Evolutionary conservation across 2,888 invertebrate genomes (phyloP).

Genomic region (Geotrupes spiniger): DNA sequence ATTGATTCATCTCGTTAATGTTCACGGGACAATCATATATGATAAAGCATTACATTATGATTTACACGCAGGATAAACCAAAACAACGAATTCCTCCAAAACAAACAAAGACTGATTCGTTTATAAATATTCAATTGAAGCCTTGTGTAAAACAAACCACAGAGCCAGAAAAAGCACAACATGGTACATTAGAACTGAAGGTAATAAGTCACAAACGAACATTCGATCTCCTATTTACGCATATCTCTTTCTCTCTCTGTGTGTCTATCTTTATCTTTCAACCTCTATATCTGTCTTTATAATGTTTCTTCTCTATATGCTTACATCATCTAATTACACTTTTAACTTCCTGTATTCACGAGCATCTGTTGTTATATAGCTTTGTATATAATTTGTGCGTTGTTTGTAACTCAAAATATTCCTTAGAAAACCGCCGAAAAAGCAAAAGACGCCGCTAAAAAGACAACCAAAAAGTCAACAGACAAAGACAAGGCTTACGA

Average conservation of each 20-base stretch:
- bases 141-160: conserved; percentile 52
- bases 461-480: conserved; percentile 53
- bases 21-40: no score
- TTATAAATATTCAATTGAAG: conserved; percentile 61
- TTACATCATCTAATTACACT: not conserved
- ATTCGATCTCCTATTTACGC: conserved; percentile 9
- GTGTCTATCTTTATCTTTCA: conserved; percentile 10
- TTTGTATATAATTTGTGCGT: conserved; percentile 8
- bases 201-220: conserved; percentile 35
- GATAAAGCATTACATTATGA: conserved; percentile 29
- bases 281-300: not conserved
- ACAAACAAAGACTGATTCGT: conserved; percentile 52
- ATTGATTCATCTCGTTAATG: not conserved
- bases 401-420: conserved; percentile 13
- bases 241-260: conserved; percentile 15
- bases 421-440: conserved; percentile 36
- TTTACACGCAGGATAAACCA: conserved; percentile 39
- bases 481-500: conserved; percentile 59
- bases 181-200: conserved; percentile 46
- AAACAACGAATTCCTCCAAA: conserved; percentile 46
- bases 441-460: conserved; percentile 44
- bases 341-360: not conserved
- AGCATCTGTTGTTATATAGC: conserved; percentile 2
- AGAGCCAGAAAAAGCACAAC: conserved; percentile 46
- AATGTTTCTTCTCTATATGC: not conserved